Evolutionary conservation across 2,888 invertebrate species (phyloP).

Genomic region (Polylopha cassiicola): DNA sequence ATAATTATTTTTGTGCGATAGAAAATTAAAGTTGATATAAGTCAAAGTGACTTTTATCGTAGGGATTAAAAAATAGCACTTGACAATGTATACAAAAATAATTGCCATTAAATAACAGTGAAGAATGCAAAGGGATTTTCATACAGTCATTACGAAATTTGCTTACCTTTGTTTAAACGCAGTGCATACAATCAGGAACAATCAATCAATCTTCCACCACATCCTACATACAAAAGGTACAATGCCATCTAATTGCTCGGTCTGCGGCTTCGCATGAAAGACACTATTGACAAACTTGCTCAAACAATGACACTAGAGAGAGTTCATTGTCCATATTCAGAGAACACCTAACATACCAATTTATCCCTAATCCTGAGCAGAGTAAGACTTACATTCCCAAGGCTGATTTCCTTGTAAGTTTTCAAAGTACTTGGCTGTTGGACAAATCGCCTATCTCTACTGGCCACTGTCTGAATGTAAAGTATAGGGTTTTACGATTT

Average conservation of each 20-base stretch:
- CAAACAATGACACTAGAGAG: constrained; percentile 54
- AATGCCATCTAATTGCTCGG: constrained; percentile 17
- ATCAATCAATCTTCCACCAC: constrained; percentile 18
- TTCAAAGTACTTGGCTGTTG: constrained; percentile 8
- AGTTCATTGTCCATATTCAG: constrained; percentile 51
- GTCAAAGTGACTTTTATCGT: no score
- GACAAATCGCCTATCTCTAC: constrained; percentile 27
- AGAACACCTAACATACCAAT: constrained; percentile 11
- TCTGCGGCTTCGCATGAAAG: constrained; percentile 23
- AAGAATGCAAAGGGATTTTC: no score
- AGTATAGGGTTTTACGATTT: constrained; percentile 26
- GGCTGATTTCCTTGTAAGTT: constrained; percentile 7
- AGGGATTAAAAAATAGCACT: no score
- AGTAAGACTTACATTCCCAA: not conserved
- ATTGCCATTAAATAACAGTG: no score
- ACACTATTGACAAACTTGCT: constrained; percentile 34
- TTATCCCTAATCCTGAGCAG: not conserved
- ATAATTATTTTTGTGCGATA: no score
- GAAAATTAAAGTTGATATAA: no score
- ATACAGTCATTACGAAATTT: no score
- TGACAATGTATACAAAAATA: no score
- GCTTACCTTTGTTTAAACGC: constrained; percentile 1
- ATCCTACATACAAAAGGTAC: constrained; percentile 15
- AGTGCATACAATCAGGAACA: constrained; percentile 5
- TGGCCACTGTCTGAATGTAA: constrained; percentile 44